Percentiles rank a stretch among this genome's conserved stretches.
phyloP scores from a whole-genome alignment of 2,888 invertebrate genomes.

The Hyppa rectilinea region DNA sequence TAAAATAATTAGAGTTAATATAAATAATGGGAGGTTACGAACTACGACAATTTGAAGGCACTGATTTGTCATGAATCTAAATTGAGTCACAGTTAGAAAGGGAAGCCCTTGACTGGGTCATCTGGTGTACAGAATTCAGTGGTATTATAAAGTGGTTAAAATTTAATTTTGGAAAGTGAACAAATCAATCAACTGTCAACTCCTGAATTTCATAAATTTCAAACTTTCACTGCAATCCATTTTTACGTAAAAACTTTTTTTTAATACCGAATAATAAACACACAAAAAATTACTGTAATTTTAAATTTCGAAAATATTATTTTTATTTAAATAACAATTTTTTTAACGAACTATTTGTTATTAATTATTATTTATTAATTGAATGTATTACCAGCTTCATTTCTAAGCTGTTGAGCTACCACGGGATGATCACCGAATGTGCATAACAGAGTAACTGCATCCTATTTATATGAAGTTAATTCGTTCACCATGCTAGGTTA shows the following conservation, averaged over 20 bases:
- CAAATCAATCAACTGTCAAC: constrained; percentile 2
- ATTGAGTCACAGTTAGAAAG: constrained; percentile 57
- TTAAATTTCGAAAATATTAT: not conserved
- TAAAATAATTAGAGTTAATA: constrained; percentile 38
- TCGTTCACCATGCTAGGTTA: constrained; percentile 84
- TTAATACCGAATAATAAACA: constrained; percentile 1
- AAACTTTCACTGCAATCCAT: constrained; percentile 66
- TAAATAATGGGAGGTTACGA: constrained; percentile 18
- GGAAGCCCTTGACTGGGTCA: constrained; percentile 47
- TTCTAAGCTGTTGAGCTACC: constrained; percentile 79
- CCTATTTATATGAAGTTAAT: constrained; percentile 88
- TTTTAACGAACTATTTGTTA: constrained; percentile 7
- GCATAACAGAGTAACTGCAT: constrained; percentile 73
- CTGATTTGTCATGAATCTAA: constrained; percentile 44
- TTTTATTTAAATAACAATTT: not conserved
- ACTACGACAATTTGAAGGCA: constrained; percentile 22
- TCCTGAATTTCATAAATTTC: constrained; percentile 7
- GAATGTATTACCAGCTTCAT: constrained; percentile 87
- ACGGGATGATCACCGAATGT: constrained; percentile 82
- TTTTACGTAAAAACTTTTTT: constrained; percentile 25
- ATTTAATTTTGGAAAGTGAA: constrained; percentile 9
- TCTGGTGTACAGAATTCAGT: constrained; percentile 18
- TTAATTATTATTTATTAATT: constrained; percentile 26
- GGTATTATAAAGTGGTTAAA: not conserved
- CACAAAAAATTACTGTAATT: constrained; percentile 19